Percentiles rank a stretch among this genome's conserved stretches.
Evolutionary conservation across 2,888 invertebrate species (phyloP).

Genomic region (Dolichopus griseipennis): DNA sequence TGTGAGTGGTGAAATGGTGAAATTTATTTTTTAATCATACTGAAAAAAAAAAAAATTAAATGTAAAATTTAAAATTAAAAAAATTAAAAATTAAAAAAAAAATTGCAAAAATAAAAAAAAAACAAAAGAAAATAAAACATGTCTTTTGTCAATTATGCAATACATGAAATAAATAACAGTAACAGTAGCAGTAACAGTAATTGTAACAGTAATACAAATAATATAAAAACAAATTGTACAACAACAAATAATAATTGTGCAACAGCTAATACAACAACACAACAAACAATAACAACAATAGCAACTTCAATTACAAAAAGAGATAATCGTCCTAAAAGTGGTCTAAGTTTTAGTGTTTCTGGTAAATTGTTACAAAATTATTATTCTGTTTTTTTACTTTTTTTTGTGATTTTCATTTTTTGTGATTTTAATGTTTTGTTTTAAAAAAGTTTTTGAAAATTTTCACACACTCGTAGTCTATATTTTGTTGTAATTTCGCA

Average conservation of each 20-base stretch:
- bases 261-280: not conserved
- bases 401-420: not conserved
- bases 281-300: not conserved
- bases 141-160: constrained; percentile 1
- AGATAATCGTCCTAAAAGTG: constrained; percentile 39
- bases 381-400: not conserved
- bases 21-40: not conserved
- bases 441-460: too few species aligned
- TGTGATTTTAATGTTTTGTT: too few species aligned
- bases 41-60: not conserved
- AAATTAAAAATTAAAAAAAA: not conserved
- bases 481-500: too few species aligned
- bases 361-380: constrained; percentile 28
- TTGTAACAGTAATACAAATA: too few species aligned
- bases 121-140: not conserved
- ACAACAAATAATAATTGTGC: not conserved
- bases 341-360: constrained; percentile 43
- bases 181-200: too few species aligned
- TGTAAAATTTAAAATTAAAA: not conserved
- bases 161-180: not conserved
- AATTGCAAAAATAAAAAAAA: not conserved
- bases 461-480: too few species aligned
- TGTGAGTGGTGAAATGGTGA: not conserved
- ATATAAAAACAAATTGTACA: too few species aligned
- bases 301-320: constrained; percentile 21